phyloP scores from a whole-genome alignment of 2,797 vertebrate species.

The Denticeps clupeoides region DNA sequence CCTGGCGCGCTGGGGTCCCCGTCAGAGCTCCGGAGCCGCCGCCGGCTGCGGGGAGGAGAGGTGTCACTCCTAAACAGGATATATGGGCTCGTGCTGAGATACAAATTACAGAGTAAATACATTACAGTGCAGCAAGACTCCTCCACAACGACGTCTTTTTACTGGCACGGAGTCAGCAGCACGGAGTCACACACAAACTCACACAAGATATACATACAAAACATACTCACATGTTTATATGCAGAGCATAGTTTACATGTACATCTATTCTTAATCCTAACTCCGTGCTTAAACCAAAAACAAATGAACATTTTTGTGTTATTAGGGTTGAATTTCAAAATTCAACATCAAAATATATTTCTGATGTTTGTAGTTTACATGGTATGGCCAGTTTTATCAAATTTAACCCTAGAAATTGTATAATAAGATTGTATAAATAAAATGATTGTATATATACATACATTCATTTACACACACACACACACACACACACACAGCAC shows the following conservation, averaged over 20 bases:
- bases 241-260: too few species aligned
- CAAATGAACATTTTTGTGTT: too few species aligned
- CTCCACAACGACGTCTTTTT: slow-evolving; percentile 56
- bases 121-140: slow-evolving; percentile 60
- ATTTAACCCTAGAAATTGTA: too few species aligned
- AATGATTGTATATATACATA: neutral
- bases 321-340: too few species aligned
- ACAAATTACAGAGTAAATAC: slow-evolving; percentile 76
- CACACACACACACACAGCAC: neutral
- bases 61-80: slow-evolving; percentile 74
- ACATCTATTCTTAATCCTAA: too few species aligned
- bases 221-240: neutral
- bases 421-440: too few species aligned
- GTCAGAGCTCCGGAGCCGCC: slow-evolving; percentile 50
- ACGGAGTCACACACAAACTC: neutral
- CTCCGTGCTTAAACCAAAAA: too few species aligned
- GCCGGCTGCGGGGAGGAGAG: slow-evolving; percentile 50
- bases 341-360: too few species aligned
- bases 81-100: slow-evolving; percentile 66
- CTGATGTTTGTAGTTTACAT: too few species aligned
- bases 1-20: slow-evolving; percentile 53
- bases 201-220: neutral
- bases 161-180: slow-evolving; percentile 47
- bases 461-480: neutral
- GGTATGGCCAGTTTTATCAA: too few species aligned